phyloP scores from a whole-genome alignment of 2,113 vertebrate species.

The Porphyrio hochstetteri region DNA sequence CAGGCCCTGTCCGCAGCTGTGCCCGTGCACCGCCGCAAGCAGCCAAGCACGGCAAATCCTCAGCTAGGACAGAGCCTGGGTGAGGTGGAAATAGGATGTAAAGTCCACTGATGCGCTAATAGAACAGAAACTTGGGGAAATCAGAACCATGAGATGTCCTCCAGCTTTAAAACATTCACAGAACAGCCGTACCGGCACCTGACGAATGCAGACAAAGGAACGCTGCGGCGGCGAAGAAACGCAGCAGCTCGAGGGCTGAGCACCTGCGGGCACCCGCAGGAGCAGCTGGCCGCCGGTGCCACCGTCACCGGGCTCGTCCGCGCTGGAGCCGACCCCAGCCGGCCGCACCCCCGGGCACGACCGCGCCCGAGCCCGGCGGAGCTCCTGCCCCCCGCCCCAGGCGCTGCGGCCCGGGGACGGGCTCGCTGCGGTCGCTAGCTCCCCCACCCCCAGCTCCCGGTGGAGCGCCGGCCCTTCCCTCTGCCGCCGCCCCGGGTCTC shows the following conservation, averaged over 20 bases:
- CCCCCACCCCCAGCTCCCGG: background rate
- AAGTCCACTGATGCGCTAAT: no score
- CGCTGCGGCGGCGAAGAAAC: rapidly evolving
- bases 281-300: rapidly evolving
- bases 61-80: background rate
- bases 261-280: rapidly evolving
- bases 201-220: no score
- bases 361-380: no score
- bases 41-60: background rate
- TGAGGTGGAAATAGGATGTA: background rate
- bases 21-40: background rate
- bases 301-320: background rate
- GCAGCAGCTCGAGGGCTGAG: rapidly evolving
- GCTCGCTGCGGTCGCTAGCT: background rate
- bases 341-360: background rate
- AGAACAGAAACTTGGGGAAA: background rate
- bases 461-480: background rate
- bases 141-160: rapidly evolving
- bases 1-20: background rate
- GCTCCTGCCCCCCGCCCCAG: background rate
- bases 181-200: background rate
- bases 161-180: background rate
- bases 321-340: background rate
- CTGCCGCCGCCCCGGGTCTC: background rate
- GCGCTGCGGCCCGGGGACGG: background rate